Evolutionary conservation across 2,888 invertebrate genomes (phyloP).

Genomic region (Xestoiulus laeticollis): DNA sequence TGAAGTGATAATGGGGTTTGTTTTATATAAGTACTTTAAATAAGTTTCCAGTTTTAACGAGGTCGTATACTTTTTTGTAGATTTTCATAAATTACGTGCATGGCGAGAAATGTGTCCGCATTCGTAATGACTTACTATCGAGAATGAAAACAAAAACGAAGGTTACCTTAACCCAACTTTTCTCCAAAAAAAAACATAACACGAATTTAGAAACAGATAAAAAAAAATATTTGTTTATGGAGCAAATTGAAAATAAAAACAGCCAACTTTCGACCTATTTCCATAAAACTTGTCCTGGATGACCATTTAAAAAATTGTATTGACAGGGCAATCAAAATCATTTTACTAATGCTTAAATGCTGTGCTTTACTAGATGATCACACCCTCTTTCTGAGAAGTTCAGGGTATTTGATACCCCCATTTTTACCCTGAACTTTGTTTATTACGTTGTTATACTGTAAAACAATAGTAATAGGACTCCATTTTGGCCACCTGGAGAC

Average conservation of each 20-base stretch:
- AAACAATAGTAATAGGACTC: not conserved
- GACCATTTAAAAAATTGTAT: not conserved
- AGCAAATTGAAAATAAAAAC: not conserved
- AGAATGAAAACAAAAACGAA: conserved; percentile 13
- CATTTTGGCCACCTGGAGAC: not conserved
- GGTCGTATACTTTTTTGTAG: not conserved
- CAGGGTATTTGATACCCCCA: not conserved
- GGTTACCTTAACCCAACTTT: not conserved
- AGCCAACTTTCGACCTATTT: not conserved
- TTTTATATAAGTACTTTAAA: not conserved
- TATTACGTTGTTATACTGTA: not conserved
- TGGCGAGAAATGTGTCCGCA: not conserved
- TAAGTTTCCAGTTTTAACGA: not conserved
- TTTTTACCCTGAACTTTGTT: not conserved
- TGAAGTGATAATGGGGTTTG: not conserved
- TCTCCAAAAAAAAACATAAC: not conserved
- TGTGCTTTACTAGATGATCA: not conserved
- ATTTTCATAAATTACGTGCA: not conserved
- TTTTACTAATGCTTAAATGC: no score
- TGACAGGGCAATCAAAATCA: not conserved
- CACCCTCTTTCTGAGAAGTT: not conserved
- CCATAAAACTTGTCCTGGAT: not conserved
- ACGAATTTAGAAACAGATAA: not conserved
- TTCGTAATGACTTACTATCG: not conserved
- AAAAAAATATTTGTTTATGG: not conserved